These are phyloP conservation scores for Argyresthia albistria DNA, from an alignment of 2,888 invertebrate species.

Conservation along the genomic window DNA sequence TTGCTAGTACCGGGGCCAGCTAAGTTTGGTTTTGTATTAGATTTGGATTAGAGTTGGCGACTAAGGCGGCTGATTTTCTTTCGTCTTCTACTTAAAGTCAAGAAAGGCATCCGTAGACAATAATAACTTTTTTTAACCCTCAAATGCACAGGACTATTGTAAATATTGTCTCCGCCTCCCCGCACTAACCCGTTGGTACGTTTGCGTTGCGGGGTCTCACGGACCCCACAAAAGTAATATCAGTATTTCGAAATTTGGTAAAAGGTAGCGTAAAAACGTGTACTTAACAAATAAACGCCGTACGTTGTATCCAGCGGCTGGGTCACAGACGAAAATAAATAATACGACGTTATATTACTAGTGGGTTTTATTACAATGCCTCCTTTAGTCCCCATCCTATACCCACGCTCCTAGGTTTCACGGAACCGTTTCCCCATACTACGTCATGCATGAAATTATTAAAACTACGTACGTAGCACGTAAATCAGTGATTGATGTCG, in stretches of 20 bases:
- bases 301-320: constrained; percentile 58
- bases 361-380: constrained; percentile 28
- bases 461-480: too few relatives aligned
- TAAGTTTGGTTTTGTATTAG: background rate
- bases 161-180: constrained; percentile 7
- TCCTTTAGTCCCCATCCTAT: too few relatives aligned
- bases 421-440: too few relatives aligned
- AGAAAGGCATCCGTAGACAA: background rate
- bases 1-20: too few relatives aligned
- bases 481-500: too few relatives aligned
- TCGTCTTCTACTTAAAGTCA: background rate
- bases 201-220: constrained; percentile 53
- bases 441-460: too few relatives aligned
- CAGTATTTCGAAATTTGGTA: constrained; percentile 70
- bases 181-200: constrained; percentile 19
- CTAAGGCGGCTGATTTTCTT: too few relatives aligned
- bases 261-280: constrained; percentile 63
- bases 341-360: constrained; percentile 56
- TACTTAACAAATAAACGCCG: constrained; percentile 46
- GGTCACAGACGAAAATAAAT: constrained; percentile 66
- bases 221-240: constrained; percentile 50
- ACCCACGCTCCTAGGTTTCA: too few relatives aligned
- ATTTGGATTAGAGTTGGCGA: background rate
- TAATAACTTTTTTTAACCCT: background rate
- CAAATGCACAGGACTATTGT: constrained; percentile 5